Conservation (phyloP, 2,797 vertebrate genomes). For the Esox lucius region DNA sequence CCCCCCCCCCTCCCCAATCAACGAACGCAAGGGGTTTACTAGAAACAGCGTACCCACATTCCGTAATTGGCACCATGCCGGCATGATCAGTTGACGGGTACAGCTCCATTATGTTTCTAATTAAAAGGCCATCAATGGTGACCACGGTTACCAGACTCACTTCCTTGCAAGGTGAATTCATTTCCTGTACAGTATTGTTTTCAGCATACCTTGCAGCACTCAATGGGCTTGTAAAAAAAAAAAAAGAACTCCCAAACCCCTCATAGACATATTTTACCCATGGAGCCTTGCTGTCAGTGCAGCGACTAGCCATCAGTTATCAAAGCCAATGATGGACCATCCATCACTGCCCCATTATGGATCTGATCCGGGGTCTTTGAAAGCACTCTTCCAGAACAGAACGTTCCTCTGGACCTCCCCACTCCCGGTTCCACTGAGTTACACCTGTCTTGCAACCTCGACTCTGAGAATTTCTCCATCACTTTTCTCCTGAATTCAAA, state of each 20-base stretch:
- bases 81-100: slow-evolving; percentile 47
- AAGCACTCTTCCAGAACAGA: neutral
- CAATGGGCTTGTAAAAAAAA: slow-evolving; percentile 20
- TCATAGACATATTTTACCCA: neutral
- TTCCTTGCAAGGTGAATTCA: slow-evolving; percentile 50
- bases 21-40: slow-evolving; percentile 45
- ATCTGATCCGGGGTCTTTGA: neutral
- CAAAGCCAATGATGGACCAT: neutral
- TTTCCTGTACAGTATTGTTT: slow-evolving; percentile 57
- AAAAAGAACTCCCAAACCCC: slow-evolving; percentile 7
- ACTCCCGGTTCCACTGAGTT: neutral
- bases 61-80: slow-evolving; percentile 54
- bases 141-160: neutral
- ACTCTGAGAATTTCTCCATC: neutral
- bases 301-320: neutral
- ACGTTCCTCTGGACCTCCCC: no score
- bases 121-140: slow-evolving; percentile 58
- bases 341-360: neutral
- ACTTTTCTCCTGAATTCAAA: neutral
- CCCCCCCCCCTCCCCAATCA: slow-evolving; percentile 23
- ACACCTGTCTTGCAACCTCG: neutral
- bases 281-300: slow-evolving; percentile 10
- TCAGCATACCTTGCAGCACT: slow-evolving; percentile 43
- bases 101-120: slow-evolving; percentile 50
- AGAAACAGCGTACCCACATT: slow-evolving; percentile 44